phyloP scores from a whole-genome alignment of 2,113 vertebrate species.

The Xiphophorus hellerii region DNA sequence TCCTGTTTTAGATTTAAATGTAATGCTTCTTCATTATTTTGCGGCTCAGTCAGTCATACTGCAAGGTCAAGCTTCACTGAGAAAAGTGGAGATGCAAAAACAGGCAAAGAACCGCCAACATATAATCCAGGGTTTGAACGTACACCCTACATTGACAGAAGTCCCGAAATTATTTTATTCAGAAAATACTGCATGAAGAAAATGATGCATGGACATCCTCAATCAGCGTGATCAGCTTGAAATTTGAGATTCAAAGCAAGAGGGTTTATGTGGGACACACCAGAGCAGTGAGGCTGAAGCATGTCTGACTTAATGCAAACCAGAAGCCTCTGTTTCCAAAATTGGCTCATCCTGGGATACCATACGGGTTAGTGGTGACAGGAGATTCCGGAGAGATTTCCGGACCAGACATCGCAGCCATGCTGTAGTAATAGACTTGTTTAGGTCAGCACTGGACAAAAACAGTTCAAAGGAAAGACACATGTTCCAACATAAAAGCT shows the following conservation, averaged over 20 bases:
- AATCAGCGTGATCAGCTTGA: constrained; percentile 56
- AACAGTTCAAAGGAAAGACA: not conserved
- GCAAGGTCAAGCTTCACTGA: not conserved
- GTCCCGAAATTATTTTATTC: not conserved
- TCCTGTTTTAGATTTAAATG: constrained; percentile 32
- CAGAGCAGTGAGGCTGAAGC: constrained; percentile 36
- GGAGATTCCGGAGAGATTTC: constrained; percentile 45
- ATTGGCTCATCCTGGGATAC: constrained; percentile 49
- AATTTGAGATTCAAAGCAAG: constrained; percentile 52
- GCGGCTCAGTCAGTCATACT: constrained; percentile 1
- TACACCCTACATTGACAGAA: not conserved
- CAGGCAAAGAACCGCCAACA: not conserved
- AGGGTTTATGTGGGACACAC: constrained; percentile 49
- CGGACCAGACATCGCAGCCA: constrained; percentile 29
- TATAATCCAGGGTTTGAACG: not conserved
- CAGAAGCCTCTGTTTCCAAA: constrained; percentile 49
- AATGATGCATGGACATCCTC: constrained; percentile 37
- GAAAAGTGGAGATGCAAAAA: constrained; percentile 1
- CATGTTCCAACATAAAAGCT: not conserved
- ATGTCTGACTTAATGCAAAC: constrained; percentile 63
- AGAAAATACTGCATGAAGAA: constrained; percentile 11
- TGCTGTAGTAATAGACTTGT: constrained; percentile 31
- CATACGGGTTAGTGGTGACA: constrained; percentile 44
- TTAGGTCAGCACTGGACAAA: constrained; percentile 6
- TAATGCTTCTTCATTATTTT: constrained; percentile 18